These are phyloP conservation scores for Aphelenchoides fujianensis DNA, from an alignment of 1,140 invertebrate species.

Conservation along the genomic window DNA sequence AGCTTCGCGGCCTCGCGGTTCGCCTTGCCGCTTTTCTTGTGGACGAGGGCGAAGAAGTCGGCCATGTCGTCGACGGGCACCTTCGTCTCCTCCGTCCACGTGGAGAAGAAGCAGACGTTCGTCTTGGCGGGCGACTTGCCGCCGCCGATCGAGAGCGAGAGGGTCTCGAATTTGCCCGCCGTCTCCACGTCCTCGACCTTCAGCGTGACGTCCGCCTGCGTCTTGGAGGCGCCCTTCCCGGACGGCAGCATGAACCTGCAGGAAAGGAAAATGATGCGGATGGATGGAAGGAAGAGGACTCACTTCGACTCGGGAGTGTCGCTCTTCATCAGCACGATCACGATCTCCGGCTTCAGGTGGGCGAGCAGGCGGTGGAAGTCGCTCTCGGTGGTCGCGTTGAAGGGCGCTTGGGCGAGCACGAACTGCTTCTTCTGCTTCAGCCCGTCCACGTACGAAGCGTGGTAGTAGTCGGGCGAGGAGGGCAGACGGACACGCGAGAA, in stretches of 20 bases:
- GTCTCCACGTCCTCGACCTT: constrained; percentile 14
- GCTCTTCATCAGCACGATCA: constrained; percentile 21
- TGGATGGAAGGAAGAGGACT: too few species aligned
- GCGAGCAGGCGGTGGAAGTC: constrained; percentile 23
- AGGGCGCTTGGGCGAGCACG: constrained; percentile 24
- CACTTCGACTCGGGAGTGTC: constrained; percentile 18
- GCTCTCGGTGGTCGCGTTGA: constrained; percentile 13
- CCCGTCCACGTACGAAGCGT: constrained; percentile 21
- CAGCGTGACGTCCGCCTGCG: not conserved
- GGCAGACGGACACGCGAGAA: constrained; percentile 4
- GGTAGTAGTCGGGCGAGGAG: constrained; percentile 13
- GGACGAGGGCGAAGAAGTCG: constrained; percentile 5
- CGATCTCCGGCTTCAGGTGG: constrained; percentile 20
- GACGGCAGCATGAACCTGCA: not conserved
- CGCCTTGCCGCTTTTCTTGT: not conserved
- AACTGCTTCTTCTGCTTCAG: constrained; percentile 8
- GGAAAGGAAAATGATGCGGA: not conserved
- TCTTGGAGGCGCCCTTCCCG: constrained; percentile 19
- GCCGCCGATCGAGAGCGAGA: not conserved
- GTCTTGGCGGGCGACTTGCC: constrained; percentile 6
- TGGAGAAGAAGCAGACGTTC: constrained; percentile 13
- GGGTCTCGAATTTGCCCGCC: constrained; percentile 4
- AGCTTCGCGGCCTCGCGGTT: constrained; percentile 5
- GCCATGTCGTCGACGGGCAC: constrained; percentile 21
- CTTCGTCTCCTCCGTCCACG: constrained; percentile 24